Evolutionary conservation across 2,888 invertebrate species (phyloP).

Genomic region (Abrostola tripartita): DNA sequence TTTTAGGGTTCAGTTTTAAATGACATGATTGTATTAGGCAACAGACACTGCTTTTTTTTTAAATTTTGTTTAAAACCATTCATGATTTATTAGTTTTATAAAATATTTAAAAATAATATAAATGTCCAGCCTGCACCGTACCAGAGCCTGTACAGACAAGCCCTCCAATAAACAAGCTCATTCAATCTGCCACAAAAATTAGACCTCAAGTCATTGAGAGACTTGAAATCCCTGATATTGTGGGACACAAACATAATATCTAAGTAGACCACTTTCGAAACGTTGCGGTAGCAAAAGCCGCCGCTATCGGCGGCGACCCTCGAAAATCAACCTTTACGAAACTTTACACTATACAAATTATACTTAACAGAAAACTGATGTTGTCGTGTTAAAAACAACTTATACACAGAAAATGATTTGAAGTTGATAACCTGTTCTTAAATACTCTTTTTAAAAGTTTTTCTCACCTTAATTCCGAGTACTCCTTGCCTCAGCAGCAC

Average conservation of each 20-base stretch:
- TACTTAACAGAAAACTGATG: no score
- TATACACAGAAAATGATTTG: neutral
- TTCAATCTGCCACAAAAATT: constrained; percentile 82
- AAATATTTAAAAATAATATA: constrained; percentile 8
- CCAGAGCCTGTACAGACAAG: constrained; percentile 78
- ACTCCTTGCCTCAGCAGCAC: constrained; percentile 98
- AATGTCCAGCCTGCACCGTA: constrained; percentile 81
- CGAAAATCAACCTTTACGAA: no score
- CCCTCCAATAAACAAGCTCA: constrained; percentile 83
- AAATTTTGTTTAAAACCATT: no score
- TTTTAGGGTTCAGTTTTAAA: no score
- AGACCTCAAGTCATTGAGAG: constrained; percentile 72
- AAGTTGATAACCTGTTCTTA: neutral
- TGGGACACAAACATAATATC: constrained; percentile 61
- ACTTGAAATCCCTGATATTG: constrained; percentile 82
- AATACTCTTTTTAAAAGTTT: neutral
- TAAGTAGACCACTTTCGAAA: no score
- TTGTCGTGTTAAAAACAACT: neutral
- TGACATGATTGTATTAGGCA: no score
- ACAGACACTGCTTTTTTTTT: no score
- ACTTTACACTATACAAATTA: no score
- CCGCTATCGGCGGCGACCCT: no score
- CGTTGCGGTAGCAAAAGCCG: no score
- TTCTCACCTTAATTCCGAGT: constrained; percentile 91
- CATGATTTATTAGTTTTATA: neutral